phyloP scores from a whole-genome alignment of 2,797 vertebrate genomes.

The Heterohyrax brucei region DNA sequence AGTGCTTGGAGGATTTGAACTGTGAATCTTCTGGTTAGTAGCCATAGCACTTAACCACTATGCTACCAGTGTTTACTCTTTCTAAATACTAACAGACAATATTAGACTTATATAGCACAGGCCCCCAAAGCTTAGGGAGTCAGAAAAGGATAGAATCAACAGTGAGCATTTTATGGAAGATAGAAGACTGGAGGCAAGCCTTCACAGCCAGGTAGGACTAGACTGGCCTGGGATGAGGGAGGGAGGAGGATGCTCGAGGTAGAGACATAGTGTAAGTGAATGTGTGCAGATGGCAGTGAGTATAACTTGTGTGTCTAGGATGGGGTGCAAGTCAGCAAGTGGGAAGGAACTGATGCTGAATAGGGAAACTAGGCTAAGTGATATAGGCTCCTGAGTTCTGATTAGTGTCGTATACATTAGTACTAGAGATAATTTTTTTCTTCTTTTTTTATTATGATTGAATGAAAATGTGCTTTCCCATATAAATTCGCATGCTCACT shows the following conservation, averaged over 20 bases:
- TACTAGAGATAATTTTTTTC: conserved; percentile 4
- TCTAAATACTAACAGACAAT: conserved; percentile 19
- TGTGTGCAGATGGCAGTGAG: neutral
- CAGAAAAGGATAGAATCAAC: neutral
- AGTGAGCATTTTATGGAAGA: neutral
- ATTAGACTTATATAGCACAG: conserved; percentile 15
- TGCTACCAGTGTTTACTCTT: neutral
- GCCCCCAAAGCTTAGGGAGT: neutral
- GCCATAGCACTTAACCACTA: too few species aligned
- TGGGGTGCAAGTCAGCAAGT: neutral
- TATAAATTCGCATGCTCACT: too few species aligned
- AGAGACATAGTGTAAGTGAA: neutral
- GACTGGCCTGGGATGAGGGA: neutral
- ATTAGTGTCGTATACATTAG: conserved; percentile 11
- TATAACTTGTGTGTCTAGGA: neutral
- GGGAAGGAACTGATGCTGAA: neutral
- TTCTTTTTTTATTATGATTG: neutral
- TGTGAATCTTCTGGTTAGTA: too few species aligned
- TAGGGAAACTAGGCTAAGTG: neutral
- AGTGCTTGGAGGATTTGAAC: too few species aligned
- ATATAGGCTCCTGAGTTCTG: neutral
- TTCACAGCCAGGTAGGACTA: neutral
- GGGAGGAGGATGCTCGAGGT: neutral
- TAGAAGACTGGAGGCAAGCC: neutral
- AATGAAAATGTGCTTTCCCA: too few species aligned